Percentiles rank a stretch among this genome's conserved stretches.
Conservation (phyloP, 2,888 invertebrate genomes). For the Cantharis nigra region DNA sequence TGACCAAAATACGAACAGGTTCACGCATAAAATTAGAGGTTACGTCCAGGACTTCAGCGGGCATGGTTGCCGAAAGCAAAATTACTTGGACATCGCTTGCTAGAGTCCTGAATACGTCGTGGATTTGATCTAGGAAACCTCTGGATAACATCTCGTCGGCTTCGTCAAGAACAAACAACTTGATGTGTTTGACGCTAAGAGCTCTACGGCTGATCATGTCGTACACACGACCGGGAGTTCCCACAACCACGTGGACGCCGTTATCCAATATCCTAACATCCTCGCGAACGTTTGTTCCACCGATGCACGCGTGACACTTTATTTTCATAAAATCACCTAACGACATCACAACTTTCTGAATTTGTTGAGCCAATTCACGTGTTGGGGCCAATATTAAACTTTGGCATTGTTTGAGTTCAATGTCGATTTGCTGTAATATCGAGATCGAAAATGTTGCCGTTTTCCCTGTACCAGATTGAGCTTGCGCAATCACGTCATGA, state of each 20-base stretch:
- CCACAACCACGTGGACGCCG: slow-evolving; percentile 97
- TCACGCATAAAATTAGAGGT: slow-evolving; percentile 97
- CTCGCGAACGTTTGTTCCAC: slow-evolving; percentile 97
- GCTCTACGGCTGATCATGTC: slow-evolving; percentile 94
- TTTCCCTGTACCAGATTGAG: slow-evolving; percentile 99
- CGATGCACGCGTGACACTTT: slow-evolving; percentile 98
- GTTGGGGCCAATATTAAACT: slow-evolving; percentile 98
- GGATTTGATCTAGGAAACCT: slow-evolving; percentile 99
- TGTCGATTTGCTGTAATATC: slow-evolving; percentile 96
- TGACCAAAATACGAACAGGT: slow-evolving; percentile 95
- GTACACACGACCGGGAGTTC: slow-evolving; percentile 96
- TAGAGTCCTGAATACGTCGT: slow-evolving; percentile 95
- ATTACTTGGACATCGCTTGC: slow-evolving; percentile 86
- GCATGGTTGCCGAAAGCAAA: slow-evolving; percentile 98
- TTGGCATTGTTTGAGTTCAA: slow-evolving; percentile 87
- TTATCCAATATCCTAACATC: slow-evolving; percentile 92
- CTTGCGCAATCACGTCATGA: slow-evolving; percentile 98
- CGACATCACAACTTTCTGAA: slow-evolving; percentile 90
- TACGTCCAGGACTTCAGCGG: slow-evolving; percentile 95
- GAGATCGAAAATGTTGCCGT: slow-evolving; percentile 99
- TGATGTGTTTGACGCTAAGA: slow-evolving; percentile 84
- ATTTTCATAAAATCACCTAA: slow-evolving; percentile 98
- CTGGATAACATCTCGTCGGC: slow-evolving; percentile 99
- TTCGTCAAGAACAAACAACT: slow-evolving; percentile 97
- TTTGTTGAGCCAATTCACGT: slow-evolving; percentile 78